These are phyloP conservation scores for Psilanteris sp. DNA, from an alignment of 1,140 invertebrate species.

Conservation along the genomic window DNA sequence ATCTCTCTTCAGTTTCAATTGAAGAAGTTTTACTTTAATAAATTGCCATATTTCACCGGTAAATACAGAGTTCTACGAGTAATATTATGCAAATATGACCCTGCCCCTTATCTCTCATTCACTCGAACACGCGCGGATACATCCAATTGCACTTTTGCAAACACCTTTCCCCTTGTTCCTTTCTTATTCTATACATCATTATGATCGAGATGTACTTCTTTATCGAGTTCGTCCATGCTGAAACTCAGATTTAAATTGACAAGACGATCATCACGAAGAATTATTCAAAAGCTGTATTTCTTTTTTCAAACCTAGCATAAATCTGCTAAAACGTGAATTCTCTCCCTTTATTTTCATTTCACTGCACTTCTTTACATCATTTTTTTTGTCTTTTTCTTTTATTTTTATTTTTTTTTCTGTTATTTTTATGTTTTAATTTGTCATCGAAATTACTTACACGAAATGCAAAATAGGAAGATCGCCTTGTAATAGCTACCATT, in stretches of 20 bases:
- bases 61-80: slow-evolving; percentile 55
- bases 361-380: too few relatives aligned
- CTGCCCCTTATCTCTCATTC: slow-evolving; percentile 48
- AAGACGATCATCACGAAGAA: slow-evolving; percentile 52
- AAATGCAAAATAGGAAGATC: slow-evolving; percentile 26
- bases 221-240: slow-evolving; percentile 27
- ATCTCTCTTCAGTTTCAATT: background rate
- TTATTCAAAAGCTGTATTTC: slow-evolving; percentile 34
- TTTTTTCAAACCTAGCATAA: slow-evolving; percentile 11
- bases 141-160: slow-evolving; percentile 54
- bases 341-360: too few relatives aligned
- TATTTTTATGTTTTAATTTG: background rate
- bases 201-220: slow-evolving; percentile 22
- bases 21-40: slow-evolving; percentile 24
- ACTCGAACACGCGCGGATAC: slow-evolving; percentile 41
- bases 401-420: slow-evolving; percentile 3
- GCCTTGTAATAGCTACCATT: too few relatives aligned
- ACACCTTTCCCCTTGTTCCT: slow-evolving; percentile 3
- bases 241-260: slow-evolving; percentile 56
- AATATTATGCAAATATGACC: slow-evolving; percentile 59
- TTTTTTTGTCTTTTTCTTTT: slow-evolving; percentile 2
- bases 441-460: slow-evolving; percentile 19
- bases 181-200: slow-evolving; percentile 24
- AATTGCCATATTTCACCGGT: slow-evolving; percentile 47
- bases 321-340: too few relatives aligned